Percentiles rank a stretch among this genome's conserved stretches.
These are phyloP conservation scores for Brachionus rubens DNA, from an alignment of 1,140 invertebrate species.

Conservation along the genomic window DNA sequence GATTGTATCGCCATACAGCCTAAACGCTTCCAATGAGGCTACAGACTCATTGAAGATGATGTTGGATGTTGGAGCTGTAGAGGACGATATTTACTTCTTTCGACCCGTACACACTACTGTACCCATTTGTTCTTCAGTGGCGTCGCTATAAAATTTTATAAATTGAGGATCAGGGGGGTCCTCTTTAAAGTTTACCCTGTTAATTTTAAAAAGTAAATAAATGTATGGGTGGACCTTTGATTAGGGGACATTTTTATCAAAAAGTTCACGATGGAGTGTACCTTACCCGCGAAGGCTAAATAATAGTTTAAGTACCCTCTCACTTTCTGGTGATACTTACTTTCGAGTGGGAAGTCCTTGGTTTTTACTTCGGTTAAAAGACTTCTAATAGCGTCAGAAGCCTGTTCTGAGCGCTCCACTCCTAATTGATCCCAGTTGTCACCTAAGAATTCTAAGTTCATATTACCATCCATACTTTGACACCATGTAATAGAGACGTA, in stretches of 20 bases:
- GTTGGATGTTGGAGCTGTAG: background rate
- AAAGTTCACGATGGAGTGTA: background rate
- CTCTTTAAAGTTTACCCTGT: background rate
- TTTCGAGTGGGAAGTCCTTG: no score
- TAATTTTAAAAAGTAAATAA: background rate
- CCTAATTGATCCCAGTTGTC: no score
- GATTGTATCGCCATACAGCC: no score
- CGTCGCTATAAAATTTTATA: background rate
- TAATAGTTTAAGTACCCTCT: background rate
- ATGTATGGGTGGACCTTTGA: background rate
- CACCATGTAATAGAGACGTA: no score
- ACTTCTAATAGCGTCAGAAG: no score
- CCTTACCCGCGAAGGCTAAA: background rate
- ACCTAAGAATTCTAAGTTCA: no score
- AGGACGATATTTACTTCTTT: background rate
- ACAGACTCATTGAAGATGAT: background rate
- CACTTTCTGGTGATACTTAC: background rate
- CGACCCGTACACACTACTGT: background rate
- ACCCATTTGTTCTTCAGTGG: background rate
- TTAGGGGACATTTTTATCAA: background rate
- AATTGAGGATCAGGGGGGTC: background rate
- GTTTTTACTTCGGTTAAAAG: no score
- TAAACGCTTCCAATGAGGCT: no score
- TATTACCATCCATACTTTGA: no score
- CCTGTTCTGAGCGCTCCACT: no score